Evolutionary conservation across 2,888 invertebrate species (phyloP), one percentile per base, ranked within the genome.

Genomic region (Peribatodes rhomboidaria): DNA sequence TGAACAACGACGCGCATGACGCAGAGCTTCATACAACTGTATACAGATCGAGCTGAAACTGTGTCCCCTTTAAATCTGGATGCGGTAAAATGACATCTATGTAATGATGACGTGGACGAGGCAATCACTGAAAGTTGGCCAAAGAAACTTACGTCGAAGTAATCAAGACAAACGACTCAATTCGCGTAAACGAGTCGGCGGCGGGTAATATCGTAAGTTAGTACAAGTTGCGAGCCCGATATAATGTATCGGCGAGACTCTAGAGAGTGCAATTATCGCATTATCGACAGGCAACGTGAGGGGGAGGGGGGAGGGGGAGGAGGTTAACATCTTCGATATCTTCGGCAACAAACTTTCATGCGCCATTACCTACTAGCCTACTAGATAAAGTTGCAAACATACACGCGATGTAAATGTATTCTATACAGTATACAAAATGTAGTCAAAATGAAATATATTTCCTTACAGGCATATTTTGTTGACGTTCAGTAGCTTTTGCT

Each of bases 261-360:
- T 7, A 20, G 53, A 53, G 27, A 53, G 46, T 58, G 63, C 63
- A 63, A 63, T 63, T 58, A 63, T 58, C 52, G 33, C 52, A 39
- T 58, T 58, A 53, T 57, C 46, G 46, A 18, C 14, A 13, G 22
- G 20, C 16, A 35, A 20, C 8, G 53, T 18, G 52, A 14, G 1
- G 14, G 6, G 13, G 53, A 14, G 22, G 14, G 14, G 22, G 13
- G 16, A 11, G 37, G 50, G 7, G n/a, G 35, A 33, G 31, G 31
- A 2, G 18, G 42, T 10, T 18, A 31, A 42, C 39, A 31, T 31
- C 27, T 42, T 31, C 54, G 16, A 31, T 54, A n/a, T 42, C 20
- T 54, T 42, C 54, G 39, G 20, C 2, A 35, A 42, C 11, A 13
- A n/a, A 55, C 14, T 55, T 44, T 35, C 33, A 55, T 35, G 35